Base-by-base conservation (phyloP, 2,888 invertebrate species). In the Galerucella calmariensis region DNA sequence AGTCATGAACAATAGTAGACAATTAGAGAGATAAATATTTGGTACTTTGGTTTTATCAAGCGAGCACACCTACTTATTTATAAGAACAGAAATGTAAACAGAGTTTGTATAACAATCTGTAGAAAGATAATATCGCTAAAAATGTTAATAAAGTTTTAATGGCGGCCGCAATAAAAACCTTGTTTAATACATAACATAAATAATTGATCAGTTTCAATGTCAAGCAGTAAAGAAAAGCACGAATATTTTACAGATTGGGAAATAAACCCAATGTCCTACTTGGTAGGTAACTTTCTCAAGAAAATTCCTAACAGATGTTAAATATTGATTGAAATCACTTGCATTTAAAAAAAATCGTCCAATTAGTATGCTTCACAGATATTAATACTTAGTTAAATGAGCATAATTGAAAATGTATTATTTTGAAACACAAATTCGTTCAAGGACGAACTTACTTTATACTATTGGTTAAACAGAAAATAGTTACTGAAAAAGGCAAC, bases 241-340 rank as follows among this genome's bases (percentile, higher is more conserved):
- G 78, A 80, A 81, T 81, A 78, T 79, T 81, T 79, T 80, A 72
- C 75, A 78, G 79, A 82, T 83, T 83, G 81, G 81, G 82, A 83
- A 85, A 85, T 83, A 81, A 82, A 81, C 58, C 81, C 78, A 77
- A 56, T 84, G 84, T 83, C 84, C 85, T 83, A 86, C 85, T 85
- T 85, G 81, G 76, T 62, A 59, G 58, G 2, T 78, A 78, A 84
- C 84, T 84, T 85, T 85, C 84, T 81, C 81, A 82, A 79, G 76
- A 80, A 81, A 81, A 82, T 72, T 77, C 74, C 66, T 73, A 80
- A 72, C 80, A 81, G 79, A 82, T 81, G 81, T 78, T 79, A 16
- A 20, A 65, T 73, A 62, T 61, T 53, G 72, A 75, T 69, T 24
- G 24, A 58, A 61, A 46, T 72, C 66, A 72, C 58, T 67, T 51